Conservation (phyloP, 1,140 invertebrate genomes). For the Psix sp. region DNA sequence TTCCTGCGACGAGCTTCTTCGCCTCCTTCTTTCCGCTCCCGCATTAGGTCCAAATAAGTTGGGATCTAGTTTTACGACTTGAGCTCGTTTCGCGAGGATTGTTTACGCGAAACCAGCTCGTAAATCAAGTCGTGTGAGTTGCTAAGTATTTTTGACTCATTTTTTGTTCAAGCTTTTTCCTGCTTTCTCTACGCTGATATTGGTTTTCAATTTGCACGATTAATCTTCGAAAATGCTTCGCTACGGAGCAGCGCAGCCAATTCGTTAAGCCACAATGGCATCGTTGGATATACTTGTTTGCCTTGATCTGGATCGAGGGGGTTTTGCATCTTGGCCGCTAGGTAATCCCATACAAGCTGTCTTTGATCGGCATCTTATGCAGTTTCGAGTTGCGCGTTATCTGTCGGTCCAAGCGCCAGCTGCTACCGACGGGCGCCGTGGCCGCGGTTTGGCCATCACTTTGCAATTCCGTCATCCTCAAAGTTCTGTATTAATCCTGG, state of each 20-base stretch:
- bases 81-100: too few relatives aligned
- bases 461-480: constrained; percentile 38
- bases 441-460: constrained; percentile 42
- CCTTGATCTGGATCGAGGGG: constrained; percentile 47
- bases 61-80: constrained; percentile 45
- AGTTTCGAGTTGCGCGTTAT: constrained; percentile 21
- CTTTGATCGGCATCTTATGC: constrained; percentile 46
- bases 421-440: constrained; percentile 31
- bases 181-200: too few relatives aligned
- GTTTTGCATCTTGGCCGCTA: constrained; percentile 51
- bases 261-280: constrained; percentile 46
- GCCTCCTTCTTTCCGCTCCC: constrained; percentile 35
- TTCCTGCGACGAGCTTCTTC: constrained; percentile 43
- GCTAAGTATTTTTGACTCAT: too few relatives aligned
- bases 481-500: constrained; percentile 37
- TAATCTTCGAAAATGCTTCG: constrained; percentile 24
- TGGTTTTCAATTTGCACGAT: too few relatives aligned
- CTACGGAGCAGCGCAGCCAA: constrained; percentile 24
- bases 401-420: constrained; percentile 22
- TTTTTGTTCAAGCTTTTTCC: too few relatives aligned
- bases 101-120: too few relatives aligned
- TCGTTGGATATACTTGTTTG: constrained; percentile 45
- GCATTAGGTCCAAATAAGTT: constrained; percentile 45
- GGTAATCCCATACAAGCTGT: constrained; percentile 55
- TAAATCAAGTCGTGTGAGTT: too few relatives aligned